These are phyloP conservation scores for Eremobia ochroleuca DNA, from an alignment of 2,888 invertebrate species.

Conservation along the genomic window DNA sequence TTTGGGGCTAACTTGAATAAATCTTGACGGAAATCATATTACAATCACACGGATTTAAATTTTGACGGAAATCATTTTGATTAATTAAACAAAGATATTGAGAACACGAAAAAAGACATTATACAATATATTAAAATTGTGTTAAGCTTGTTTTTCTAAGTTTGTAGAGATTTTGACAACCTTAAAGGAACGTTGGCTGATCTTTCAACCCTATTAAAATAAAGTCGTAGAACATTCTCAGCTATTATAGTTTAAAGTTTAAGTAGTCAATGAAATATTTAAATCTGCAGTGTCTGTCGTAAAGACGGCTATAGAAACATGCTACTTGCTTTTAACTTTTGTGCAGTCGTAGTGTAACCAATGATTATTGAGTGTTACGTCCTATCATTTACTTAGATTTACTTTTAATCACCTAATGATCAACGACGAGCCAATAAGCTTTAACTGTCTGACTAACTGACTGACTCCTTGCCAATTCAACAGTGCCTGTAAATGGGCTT, in stretches of 20 bases:
- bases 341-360: background rate
- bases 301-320: background rate
- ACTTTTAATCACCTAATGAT: background rate
- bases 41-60: too few relatives aligned
- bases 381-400: background rate
- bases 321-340: slow-evolving; percentile 5
- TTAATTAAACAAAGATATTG: too few relatives aligned
- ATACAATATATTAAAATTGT: background rate
- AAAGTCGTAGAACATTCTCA: slow-evolving; percentile 7
- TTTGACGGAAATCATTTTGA: background rate
- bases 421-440: background rate
- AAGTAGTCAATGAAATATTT: slow-evolving; percentile 23
- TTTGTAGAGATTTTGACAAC: background rate
- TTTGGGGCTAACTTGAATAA: background rate
- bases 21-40: background rate
- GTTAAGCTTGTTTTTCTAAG: background rate
- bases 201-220: slow-evolving; percentile 6
- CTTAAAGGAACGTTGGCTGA: too few relatives aligned
- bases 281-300: slow-evolving; percentile 20
- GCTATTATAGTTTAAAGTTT: slow-evolving; percentile 20
- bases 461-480: background rate
- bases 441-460: background rate
- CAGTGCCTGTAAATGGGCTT: background rate
- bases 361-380: background rate
- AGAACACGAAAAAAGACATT: background rate